A percentile compares a stretch with the other conserved stretches of the same genome.
Conservation (phyloP, 2,888 invertebrate genomes). For the Phasia obesa region DNA sequence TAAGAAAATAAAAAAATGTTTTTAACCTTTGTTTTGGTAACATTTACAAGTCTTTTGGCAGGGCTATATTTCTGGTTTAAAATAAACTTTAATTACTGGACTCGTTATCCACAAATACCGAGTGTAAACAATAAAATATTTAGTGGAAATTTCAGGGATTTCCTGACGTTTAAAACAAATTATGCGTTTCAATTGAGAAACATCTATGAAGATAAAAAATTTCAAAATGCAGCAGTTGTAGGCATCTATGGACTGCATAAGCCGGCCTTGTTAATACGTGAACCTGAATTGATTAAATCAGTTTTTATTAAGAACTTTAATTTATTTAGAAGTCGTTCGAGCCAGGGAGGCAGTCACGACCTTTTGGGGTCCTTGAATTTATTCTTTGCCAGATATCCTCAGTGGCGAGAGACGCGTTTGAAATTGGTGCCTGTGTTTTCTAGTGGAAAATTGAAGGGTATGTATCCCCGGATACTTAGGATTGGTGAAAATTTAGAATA, state of each 20-base stretch:
- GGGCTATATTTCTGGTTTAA: slow-evolving; percentile 1
- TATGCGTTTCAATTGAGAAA: slow-evolving; percentile 78
- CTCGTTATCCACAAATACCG: slow-evolving; percentile 6
- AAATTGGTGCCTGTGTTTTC: slow-evolving; percentile 76
- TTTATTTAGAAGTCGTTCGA: slow-evolving; percentile 74
- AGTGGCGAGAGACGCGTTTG: slow-evolving; percentile 76
- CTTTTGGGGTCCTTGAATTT: slow-evolving; percentile 75
- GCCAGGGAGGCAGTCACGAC: slow-evolving; percentile 77
- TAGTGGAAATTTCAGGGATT: slow-evolving; percentile 80
- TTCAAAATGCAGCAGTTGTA: slow-evolving; percentile 73
- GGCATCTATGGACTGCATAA: slow-evolving; percentile 82
- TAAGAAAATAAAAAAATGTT: slow-evolving; percentile 11
- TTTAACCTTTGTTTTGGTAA: slow-evolving; percentile 4
- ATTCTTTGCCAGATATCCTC: slow-evolving; percentile 76
- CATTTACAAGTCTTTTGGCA: neutral
- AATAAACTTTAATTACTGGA: slow-evolving; percentile 40
- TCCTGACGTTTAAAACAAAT: slow-evolving; percentile 77
- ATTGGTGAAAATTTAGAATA: slow-evolving; percentile 72
- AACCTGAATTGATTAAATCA: slow-evolving; percentile 81
- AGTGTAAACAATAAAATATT: neutral
- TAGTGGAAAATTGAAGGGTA: slow-evolving; percentile 75
- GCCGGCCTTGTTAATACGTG: slow-evolving; percentile 81
- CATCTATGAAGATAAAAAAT: slow-evolving; percentile 76
- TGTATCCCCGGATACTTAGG: slow-evolving; percentile 77
- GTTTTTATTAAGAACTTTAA: slow-evolving; percentile 81